Conservation (phyloP, 2,888 invertebrate genomes). For the Proisotoma minuta region DNA sequence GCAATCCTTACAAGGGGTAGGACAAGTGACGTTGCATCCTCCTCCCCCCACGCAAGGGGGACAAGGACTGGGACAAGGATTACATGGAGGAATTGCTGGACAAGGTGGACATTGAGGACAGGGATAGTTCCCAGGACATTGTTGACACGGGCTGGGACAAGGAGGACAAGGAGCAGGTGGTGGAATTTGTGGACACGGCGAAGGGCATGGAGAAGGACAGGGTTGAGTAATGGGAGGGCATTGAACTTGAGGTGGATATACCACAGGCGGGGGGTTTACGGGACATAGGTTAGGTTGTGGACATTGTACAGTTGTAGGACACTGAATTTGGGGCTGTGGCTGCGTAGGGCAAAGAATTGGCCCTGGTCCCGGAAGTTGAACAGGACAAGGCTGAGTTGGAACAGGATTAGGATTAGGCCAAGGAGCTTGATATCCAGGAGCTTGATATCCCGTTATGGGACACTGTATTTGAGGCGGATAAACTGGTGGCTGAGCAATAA, state of each 20-base stretch:
- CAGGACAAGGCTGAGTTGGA: conserved; percentile 8
- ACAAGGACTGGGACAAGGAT: conserved; percentile 29
- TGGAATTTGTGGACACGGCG: conserved; percentile 17
- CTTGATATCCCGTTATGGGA: conserved; percentile 2
- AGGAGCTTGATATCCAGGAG: neutral
- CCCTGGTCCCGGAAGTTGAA: conserved; percentile 13
- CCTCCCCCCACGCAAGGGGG: conserved; percentile 10
- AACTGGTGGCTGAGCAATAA: neutral
- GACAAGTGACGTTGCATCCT: conserved; percentile 12
- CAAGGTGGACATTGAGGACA: conserved; percentile 19
- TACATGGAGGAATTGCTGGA: conserved; percentile 16
- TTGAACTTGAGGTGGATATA: neutral
- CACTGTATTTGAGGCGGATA: neutral
- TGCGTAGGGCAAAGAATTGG: conserved; percentile 15
- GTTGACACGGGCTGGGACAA: conserved; percentile 12
- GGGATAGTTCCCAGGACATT: conserved; percentile 7
- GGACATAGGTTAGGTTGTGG: conserved; percentile 1
- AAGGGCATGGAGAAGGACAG: conserved; percentile 10
- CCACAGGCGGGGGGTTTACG: neutral
- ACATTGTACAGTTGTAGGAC: conserved; percentile 1
- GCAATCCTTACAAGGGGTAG: conserved; percentile 9
- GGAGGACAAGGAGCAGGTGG: conserved; percentile 13
- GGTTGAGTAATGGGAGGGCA: neutral
- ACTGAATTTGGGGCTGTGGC: neutral
- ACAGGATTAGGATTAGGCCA: conserved; percentile 8